phyloP scores from a whole-genome alignment of 2,797 vertebrate species.

The Clarias pachynema region DNA sequence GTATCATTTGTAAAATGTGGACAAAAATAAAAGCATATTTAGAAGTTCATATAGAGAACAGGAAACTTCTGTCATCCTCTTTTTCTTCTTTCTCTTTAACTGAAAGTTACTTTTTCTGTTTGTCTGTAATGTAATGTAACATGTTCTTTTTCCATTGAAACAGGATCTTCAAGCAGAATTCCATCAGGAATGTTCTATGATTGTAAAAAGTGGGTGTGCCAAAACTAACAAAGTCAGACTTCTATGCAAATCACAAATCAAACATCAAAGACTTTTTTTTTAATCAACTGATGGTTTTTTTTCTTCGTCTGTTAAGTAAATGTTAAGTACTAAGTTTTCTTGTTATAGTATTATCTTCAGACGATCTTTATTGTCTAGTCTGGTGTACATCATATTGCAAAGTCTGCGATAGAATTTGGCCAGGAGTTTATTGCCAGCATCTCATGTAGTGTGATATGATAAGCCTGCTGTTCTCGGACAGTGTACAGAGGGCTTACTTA shows the following conservation, averaged over 20 bases:
- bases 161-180: not conserved
- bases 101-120: not conserved
- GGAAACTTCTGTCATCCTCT: not conserved
- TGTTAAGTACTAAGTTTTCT: too few relatives aligned
- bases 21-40: not conserved
- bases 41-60: not conserved
- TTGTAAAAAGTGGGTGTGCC: not conserved
- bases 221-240: not conserved
- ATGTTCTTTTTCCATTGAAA: not conserved
- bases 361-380: conserved; percentile 3
- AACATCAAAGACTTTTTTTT: not conserved
- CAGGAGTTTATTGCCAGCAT: conserved; percentile 2
- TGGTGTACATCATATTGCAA: not conserved
- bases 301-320: not conserved
- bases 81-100: not conserved
- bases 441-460: conserved; percentile 4
- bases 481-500: not conserved
- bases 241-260: not conserved
- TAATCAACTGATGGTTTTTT: not conserved
- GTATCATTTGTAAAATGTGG: not conserved
- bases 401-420: not conserved
- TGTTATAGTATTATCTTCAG: conserved; percentile 6
- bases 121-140: not conserved
- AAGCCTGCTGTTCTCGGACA: not conserved
- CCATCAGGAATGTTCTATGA: not conserved